Evolutionary conservation across 2,888 invertebrate genomes (phyloP).

Genomic region (Aphrophora alni): DNA sequence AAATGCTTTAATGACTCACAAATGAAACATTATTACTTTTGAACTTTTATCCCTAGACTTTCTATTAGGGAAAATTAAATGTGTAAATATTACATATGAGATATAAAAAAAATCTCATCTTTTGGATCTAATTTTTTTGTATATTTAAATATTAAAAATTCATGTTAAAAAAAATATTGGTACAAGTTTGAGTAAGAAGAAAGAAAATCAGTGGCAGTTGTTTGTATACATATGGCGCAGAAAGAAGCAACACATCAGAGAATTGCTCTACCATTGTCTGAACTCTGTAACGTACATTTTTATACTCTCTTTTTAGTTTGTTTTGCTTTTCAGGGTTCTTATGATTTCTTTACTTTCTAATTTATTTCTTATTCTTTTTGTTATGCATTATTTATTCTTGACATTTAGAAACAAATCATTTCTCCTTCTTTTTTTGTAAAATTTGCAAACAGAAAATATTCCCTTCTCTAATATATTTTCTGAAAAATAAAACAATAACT

Average conservation of each 20-base stretch:
- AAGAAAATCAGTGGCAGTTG: background rate
- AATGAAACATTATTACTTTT: background rate
- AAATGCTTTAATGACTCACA: background rate
- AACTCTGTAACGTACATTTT: background rate
- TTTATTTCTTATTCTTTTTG: background rate
- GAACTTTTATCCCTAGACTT: background rate
- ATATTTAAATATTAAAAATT: background rate
- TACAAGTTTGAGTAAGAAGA: background rate
- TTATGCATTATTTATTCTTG: background rate
- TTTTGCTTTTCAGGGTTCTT: background rate
- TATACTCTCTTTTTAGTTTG: background rate
- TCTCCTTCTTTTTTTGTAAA: too few species aligned
- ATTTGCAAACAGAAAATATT: too few species aligned
- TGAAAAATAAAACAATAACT: too few species aligned
- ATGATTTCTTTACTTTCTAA: background rate
- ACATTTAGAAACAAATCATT: too few species aligned
- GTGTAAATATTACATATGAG: background rate
- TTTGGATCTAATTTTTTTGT: background rate
- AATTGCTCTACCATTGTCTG: background rate
- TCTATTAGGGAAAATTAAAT: background rate
- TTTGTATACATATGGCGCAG: background rate
- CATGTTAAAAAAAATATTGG: background rate
- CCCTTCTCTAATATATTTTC: too few species aligned
- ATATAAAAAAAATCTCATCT: background rate
- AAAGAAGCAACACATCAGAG: background rate